Conservation (phyloP, 92 coral and sea anemone genomes). For the Zoanthus sociatus region DNA sequence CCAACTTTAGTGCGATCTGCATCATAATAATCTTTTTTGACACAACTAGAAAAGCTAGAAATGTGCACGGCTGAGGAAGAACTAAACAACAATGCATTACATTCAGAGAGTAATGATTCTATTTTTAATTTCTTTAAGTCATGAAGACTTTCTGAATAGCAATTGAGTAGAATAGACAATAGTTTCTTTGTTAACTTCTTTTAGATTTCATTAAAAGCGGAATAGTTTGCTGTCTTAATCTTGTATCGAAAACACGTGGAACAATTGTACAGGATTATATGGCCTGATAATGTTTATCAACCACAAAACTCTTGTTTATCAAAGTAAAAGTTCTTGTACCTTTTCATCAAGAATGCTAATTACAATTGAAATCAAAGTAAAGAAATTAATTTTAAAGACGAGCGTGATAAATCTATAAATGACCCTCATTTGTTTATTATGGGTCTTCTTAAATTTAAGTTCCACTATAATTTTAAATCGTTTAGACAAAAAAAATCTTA, state of each 20-base stretch:
- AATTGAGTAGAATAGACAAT: neutral
- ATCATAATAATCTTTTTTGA: no score
- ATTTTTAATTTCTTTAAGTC: neutral
- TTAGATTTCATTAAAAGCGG: neutral
- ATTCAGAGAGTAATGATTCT: conserved; percentile 12
- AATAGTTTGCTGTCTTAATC: neutral
- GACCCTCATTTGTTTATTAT: neutral
- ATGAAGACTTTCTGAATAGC: neutral
- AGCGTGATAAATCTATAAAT: neutral
- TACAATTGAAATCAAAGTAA: neutral
- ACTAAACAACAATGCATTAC: neutral
- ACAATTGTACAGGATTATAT: neutral
- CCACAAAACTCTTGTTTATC: neutral
- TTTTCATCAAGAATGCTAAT: neutral
- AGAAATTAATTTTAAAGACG: neutral
- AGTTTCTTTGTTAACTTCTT: neutral
- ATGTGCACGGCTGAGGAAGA: neutral
- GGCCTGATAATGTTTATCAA: neutral
- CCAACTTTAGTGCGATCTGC: no score
- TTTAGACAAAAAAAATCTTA: neutral
- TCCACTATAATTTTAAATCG: neutral
- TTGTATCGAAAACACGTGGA: neutral
- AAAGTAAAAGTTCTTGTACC: neutral
- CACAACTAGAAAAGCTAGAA: neutral
- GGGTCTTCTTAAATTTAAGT: neutral